Evolutionary conservation across 2,888 invertebrate species (phyloP).

Genomic region (Creontiades dilutus): DNA sequence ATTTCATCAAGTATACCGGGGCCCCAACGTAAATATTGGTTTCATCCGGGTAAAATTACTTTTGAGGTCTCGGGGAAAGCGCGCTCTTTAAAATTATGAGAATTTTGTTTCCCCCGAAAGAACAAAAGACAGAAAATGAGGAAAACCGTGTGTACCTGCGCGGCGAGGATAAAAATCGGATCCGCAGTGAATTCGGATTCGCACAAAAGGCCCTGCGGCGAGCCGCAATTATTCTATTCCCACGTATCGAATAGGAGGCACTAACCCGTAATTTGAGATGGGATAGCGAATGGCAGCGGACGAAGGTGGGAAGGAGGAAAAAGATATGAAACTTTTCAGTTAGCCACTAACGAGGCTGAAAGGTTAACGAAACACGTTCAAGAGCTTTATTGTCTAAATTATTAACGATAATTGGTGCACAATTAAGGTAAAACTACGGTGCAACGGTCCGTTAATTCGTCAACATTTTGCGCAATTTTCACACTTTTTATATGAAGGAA

Average conservation of each 20-base stretch:
- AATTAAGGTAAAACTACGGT: no score
- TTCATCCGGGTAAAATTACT: no score
- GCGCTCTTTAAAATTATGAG: background rate
- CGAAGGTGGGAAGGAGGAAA: background rate
- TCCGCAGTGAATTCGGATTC: conserved; percentile 10
- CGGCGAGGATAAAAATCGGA: conserved; percentile 8
- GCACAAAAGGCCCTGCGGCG: background rate
- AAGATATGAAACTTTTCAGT: conserved; percentile 23
- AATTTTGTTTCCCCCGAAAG: background rate
- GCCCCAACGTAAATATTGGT: no score
- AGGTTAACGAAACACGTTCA: background rate
- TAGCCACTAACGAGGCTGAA: background rate
- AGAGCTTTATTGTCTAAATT: no score
- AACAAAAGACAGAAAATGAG: conserved; percentile 30
- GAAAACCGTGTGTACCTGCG: background rate
- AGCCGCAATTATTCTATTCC: conserved; percentile 35
- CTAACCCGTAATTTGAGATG: conserved; percentile 26
- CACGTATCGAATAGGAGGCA: conserved; percentile 39
- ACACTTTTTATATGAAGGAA: no score
- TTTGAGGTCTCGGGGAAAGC: background rate
- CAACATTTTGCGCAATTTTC: no score
- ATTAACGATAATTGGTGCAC: no score
- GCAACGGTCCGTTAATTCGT: no score
- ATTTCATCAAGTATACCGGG: no score
- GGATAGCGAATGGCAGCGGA: background rate